Percentiles rank a stretch among this genome's conserved stretches.
phyloP scores from a whole-genome alignment of 1,140 invertebrate genomes.

The Tachypleus tridentatus region DNA sequence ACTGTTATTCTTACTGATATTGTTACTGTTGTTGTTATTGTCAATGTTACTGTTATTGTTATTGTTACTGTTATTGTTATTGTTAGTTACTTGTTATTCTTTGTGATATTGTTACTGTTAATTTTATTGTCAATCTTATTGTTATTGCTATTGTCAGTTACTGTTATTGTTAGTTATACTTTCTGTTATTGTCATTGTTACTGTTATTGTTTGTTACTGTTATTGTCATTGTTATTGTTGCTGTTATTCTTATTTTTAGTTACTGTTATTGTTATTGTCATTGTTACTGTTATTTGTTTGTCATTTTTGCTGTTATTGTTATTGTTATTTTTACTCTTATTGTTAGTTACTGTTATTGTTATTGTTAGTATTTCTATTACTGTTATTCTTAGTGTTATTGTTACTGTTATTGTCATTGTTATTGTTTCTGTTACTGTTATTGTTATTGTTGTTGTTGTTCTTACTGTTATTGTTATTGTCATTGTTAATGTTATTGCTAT shows the following conservation, averaged over 20 bases:
- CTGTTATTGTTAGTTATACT: not conserved
- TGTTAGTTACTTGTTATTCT: not conserved
- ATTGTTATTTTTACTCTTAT: not conserved
- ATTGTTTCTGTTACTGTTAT: conserved; percentile 4
- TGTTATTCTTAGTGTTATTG: conserved; percentile 3
- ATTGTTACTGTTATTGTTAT: too few relatives aligned
- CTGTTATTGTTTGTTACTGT: too few relatives aligned
- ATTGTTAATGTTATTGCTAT: not conserved
- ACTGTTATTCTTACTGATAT: too few relatives aligned
- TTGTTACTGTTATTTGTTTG: not conserved
- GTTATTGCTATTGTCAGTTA: not conserved
- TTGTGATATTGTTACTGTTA: not conserved
- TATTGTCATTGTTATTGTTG: too few relatives aligned
- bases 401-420: not conserved
- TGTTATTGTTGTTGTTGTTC: not conserved
- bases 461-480: not conserved
- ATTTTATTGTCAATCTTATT: too few relatives aligned
- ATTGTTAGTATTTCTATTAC: conserved; percentile 1
- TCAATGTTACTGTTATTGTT: too few relatives aligned
- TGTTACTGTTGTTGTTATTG: too few relatives aligned
- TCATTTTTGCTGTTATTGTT: not conserved
- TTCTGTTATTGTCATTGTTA: too few relatives aligned
- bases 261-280: not conserved
- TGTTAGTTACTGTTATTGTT: conserved; percentile 3
- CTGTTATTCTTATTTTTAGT: too few relatives aligned